Evolutionary conservation across 2,113 vertebrate genomes (phyloP), one percentile per base, ranked within the genome.

Genomic region (Corvus cornix): DNA sequence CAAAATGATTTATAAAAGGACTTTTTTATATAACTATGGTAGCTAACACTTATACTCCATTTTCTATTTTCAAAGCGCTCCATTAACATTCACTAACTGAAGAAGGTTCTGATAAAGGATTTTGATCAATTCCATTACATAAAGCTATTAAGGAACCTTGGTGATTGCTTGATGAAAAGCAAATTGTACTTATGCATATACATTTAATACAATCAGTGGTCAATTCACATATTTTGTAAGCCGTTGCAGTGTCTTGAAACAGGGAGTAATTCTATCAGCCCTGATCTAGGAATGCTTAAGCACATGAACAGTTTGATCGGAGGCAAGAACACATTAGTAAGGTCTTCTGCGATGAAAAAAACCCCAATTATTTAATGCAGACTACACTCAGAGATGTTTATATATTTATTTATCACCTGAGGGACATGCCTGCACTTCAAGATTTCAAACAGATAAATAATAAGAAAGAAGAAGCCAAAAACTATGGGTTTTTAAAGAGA

Each of bases 31-130:
- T 56, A 87, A 83, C 43, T 82, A n/a, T 14, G 7, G 21, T 80
- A 43, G 46, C 24, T 41, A 80, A 68, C 23, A 67, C 28, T 84
- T 39, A 63, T 7, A 66, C 5, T 9, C 17, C 10, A 68, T 63
- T 93, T 94, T 89, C 83, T 49, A 77, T 90, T 79, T 91, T 95
- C 51, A 39, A 84, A 95, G 60, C 73, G 20, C 17, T 84, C 43
- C 68, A 78, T 78, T 94, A 90, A 76, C 26, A 56, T 87, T 51
- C 78, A 80, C 53, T 87, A 92, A 86, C 78, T 89, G 70, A 91
- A 85, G 56, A 91, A 80, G 48, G 6, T 90, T 78, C 73, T 77
- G 70, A 89, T n/a, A 90, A 84, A 90, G 48, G 39, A 22, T 94
- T 93, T 83, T 92, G 63, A 89, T 72, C 44, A 88, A 92, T 62